A percentile compares a stretch with the other conserved stretches of the same genome.
Conservation (phyloP, 2,113 vertebrate genomes). For the Centropristis striata region DNA sequence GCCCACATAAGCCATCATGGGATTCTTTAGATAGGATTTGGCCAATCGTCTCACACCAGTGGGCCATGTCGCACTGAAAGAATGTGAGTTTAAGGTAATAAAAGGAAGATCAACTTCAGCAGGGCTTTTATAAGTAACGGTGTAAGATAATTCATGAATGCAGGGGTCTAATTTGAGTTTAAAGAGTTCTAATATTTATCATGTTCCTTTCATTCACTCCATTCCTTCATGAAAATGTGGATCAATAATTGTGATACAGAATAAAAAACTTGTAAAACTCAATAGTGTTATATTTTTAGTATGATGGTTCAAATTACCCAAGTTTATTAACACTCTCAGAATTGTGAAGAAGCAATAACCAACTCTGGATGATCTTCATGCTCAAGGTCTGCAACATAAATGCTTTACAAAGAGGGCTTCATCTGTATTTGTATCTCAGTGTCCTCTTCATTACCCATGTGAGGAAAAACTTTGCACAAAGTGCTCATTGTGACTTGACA, state of each 20-base stretch:
- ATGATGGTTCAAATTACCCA: too few species aligned
- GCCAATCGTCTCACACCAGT: conserved; percentile 91
- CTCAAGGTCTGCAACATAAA: background rate
- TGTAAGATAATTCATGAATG: background rate
- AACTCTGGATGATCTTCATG: background rate
- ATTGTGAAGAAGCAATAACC: background rate
- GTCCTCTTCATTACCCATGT: background rate
- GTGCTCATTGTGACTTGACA: background rate
- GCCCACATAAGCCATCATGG: conserved; percentile 98
- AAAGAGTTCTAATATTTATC: background rate
- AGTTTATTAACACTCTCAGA: too few species aligned
- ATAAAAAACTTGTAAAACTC: too few species aligned
- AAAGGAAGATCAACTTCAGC: background rate
- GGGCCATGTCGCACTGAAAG: conserved; percentile 96
- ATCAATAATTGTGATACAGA: background rate
- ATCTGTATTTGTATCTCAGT: background rate
- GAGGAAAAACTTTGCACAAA: background rate
- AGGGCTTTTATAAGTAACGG: background rate
- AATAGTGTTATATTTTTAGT: too few species aligned
- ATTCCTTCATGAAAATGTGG: background rate
- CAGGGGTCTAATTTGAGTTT: background rate
- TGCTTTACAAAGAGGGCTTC: background rate
- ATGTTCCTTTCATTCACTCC: too few species aligned
- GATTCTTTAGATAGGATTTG: conserved; percentile 94
- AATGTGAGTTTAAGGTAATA: background rate